A percentile compares a stretch with the other conserved stretches of the same genome.
Evolutionary conservation across 2,888 invertebrate species (phyloP).

Genomic region (Cheilosia pagana): DNA sequence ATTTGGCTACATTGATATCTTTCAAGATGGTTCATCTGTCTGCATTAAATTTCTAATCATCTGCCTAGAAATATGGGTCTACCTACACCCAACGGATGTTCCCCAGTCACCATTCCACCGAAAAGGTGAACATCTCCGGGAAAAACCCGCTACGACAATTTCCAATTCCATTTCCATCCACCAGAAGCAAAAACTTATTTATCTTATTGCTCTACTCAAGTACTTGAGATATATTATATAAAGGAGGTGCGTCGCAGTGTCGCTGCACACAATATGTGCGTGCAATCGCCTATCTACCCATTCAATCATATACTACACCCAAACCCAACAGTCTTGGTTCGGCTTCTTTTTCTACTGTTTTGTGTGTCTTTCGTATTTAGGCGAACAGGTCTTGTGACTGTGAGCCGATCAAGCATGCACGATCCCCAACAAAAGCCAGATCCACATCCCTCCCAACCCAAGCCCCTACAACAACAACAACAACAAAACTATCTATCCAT

Average conservation of each 20-base stretch:
- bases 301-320: conserved; percentile 64
- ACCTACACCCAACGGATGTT: background rate
- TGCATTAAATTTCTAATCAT: too few relatives aligned
- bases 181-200: conserved; percentile 7
- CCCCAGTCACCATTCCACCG: background rate
- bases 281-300: conserved; percentile 60
- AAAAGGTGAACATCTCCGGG: conserved; percentile 36
- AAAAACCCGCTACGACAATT: conserved; percentile 45
- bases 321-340: conserved; percentile 36
- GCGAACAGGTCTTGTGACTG: conserved; percentile 69
- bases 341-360: conserved; percentile 29
- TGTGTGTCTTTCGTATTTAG: conserved; percentile 62
- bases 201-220: conserved; percentile 12
- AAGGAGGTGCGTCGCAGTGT: conserved; percentile 25
- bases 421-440: conserved; percentile 49
- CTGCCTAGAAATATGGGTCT: background rate
- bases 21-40: too few relatives aligned
- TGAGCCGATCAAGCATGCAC: conserved; percentile 36
- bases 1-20: too few relatives aligned
- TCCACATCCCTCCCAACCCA: conserved; percentile 9
- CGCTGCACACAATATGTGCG: conserved; percentile 47
- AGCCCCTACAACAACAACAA: conserved; percentile 20
- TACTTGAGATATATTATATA: conserved; percentile 15
- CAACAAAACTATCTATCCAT: conserved; percentile 35
- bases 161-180: conserved; percentile 37